phyloP scores from a whole-genome alignment of 1,140 invertebrate genomes.

The Aphelenchoides besseyi region DNA sequence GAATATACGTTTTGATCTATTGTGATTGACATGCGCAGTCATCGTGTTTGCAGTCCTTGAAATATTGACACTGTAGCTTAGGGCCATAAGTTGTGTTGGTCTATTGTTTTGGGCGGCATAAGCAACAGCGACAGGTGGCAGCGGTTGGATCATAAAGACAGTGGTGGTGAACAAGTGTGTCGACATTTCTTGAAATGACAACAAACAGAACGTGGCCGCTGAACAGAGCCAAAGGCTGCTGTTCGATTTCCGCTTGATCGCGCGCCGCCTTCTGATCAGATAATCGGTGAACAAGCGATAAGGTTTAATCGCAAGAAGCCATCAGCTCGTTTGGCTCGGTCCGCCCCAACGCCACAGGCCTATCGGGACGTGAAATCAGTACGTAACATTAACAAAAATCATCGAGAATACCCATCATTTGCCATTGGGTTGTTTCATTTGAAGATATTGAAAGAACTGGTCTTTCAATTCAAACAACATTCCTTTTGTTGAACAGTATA shows the following conservation, averaged over 20 bases:
- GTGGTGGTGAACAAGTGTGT: neutral
- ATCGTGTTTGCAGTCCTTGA: neutral
- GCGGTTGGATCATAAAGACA: neutral
- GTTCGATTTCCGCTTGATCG: neutral
- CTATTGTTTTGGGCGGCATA: neutral
- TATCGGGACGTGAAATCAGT: neutral
- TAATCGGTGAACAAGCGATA: constrained; percentile 3
- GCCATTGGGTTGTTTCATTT: neutral
- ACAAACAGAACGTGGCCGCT: neutral
- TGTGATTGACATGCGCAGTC: neutral
- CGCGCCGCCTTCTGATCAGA: neutral
- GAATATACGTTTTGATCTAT: too few relatives aligned
- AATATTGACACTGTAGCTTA: neutral
- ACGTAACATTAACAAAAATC: neutral
- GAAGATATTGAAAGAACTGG: too few relatives aligned
- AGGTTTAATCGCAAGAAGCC: neutral
- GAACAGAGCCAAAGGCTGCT: neutral
- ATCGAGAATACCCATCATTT: neutral
- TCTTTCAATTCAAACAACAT: too few relatives aligned
- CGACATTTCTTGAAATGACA: neutral
- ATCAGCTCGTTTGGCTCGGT: constrained; percentile 2
- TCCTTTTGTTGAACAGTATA: too few relatives aligned
- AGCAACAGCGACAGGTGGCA: neutral
- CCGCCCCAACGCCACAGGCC: neutral
- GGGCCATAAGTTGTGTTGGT: neutral